Percentiles rank a stretch among this genome's conserved stretches.
Conservation (phyloP, 1,140 invertebrate genomes). For the Antheraea pernyi region DNA sequence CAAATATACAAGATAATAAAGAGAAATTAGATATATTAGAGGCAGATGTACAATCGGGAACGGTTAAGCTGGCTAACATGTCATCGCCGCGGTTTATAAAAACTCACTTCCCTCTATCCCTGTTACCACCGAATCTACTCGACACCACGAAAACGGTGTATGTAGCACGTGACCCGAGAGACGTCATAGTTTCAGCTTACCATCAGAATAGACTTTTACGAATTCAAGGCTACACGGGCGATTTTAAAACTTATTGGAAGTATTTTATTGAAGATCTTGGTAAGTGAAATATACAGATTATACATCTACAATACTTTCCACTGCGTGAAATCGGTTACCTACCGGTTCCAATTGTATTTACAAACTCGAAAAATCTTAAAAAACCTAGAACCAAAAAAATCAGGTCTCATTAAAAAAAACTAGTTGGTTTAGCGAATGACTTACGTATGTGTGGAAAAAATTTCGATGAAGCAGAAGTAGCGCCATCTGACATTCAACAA, state of each 20-base stretch:
- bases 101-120: slow-evolving; percentile 61
- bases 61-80: slow-evolving; percentile 37
- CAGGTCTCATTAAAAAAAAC: too few species aligned
- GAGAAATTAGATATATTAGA: slow-evolving; percentile 51
- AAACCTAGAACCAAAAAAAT: too few species aligned
- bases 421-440: too few species aligned
- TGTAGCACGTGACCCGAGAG: slow-evolving; percentile 91
- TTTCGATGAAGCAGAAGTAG: too few species aligned
- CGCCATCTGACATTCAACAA: too few species aligned
- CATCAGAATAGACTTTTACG: slow-evolving; percentile 86
- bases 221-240: slow-evolving; percentile 86
- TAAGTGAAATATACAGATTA: slow-evolving; percentile 67
- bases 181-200: slow-evolving; percentile 91
- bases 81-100: slow-evolving; percentile 76
- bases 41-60: slow-evolving; percentile 41
- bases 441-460: too few species aligned
- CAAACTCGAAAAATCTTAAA: too few species aligned
- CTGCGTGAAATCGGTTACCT: too few species aligned
- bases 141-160: slow-evolving; percentile 85
- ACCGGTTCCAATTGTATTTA: too few species aligned
- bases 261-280: slow-evolving; percentile 87
- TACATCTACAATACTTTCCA: too few species aligned
- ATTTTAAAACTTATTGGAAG: slow-evolving; percentile 88
- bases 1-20: slow-evolving; percentile 77
- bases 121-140: slow-evolving; percentile 85